Evolutionary conservation across 2,113 vertebrate genomes (phyloP).

Genomic region (Trochalopteron elliotii): DNA sequence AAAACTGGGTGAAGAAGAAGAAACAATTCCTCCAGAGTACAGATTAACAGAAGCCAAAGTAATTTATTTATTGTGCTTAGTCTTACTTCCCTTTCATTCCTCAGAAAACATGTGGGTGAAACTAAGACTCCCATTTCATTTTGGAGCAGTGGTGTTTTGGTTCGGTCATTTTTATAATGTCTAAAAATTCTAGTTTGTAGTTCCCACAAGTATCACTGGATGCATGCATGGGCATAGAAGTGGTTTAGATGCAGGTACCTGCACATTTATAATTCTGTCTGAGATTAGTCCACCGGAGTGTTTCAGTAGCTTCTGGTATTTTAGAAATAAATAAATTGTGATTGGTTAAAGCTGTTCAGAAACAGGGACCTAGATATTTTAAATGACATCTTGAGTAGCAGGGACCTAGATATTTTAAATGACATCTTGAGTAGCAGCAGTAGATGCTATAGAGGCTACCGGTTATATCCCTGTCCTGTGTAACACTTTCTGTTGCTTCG

Average conservation of each 20-base stretch:
- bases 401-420: background rate
- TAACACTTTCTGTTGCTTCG: background rate
- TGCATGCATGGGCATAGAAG: background rate
- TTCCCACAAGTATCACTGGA: background rate
- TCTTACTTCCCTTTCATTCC: background rate
- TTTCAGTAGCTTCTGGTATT: background rate
- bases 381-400: background rate
- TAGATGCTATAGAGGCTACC: background rate
- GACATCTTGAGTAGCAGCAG: background rate
- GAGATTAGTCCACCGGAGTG: background rate
- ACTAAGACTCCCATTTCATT: background rate
- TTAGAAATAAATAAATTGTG: background rate
- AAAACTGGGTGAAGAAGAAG: constrained; percentile 78
- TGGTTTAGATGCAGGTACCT: background rate
- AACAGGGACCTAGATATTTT: background rate
- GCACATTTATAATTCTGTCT: background rate
- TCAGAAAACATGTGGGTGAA: background rate
- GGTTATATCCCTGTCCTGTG: background rate
- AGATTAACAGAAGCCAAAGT: constrained; percentile 71
- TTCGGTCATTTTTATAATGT: background rate
- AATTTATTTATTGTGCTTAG: background rate
- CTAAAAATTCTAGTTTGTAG: background rate
- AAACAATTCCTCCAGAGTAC: constrained; percentile 77
- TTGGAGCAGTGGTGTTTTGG: background rate
- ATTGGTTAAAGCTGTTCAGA: background rate